Evolutionary conservation across 2,888 invertebrate genomes (phyloP), one percentile per base, ranked within the genome.

Genomic region (Dioctria linearis): DNA sequence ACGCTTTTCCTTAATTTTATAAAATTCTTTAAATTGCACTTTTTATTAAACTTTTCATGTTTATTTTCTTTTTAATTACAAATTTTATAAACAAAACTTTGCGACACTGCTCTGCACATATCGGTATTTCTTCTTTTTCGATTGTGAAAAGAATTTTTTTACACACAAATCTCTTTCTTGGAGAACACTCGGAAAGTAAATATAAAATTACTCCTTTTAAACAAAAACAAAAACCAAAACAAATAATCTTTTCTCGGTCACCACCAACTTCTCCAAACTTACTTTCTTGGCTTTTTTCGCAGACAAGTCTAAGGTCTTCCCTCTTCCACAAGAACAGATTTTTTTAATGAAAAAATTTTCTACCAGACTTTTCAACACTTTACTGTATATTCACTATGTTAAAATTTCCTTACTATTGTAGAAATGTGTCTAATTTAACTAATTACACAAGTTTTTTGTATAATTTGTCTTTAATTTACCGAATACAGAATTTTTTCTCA

Each of bases 401-500:
- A 79, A 66, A 66, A 66, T 57, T 42, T 57, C 25, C 25, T 43
- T 67, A 57, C 13, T 59, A 40, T 8, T 59, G 25, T 69, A 67
- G 66, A 79, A 66, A 59, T 59, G n/a, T n/a, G 9, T 5, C 39
- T 61, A 71, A 71, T 46, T 79, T 46, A 79, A 61, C 69, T 13
- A 61, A 61, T 61, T 79, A 79, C 71, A 57, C 59, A 71, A 71
- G 49, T 51, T 79, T 79, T 59, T 49, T 61, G 5, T 71, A 43
- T 39, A 71, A 61, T 61, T 84, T 85, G 59, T 84, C 84, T 86
- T 86, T 86, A 85, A 85, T 84, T 85, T 86, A 86, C 87, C 88
- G 87, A 87, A 86, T 87, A 86, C 86, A 85, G 84, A 86, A 86
- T 86, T 85, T 85, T 86, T 65, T 73, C 86, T 84, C 86, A 86